Evolutionary conservation across 2,797 vertebrate species (phyloP).

Genomic region (Mormyrops attenuatus): DNA sequence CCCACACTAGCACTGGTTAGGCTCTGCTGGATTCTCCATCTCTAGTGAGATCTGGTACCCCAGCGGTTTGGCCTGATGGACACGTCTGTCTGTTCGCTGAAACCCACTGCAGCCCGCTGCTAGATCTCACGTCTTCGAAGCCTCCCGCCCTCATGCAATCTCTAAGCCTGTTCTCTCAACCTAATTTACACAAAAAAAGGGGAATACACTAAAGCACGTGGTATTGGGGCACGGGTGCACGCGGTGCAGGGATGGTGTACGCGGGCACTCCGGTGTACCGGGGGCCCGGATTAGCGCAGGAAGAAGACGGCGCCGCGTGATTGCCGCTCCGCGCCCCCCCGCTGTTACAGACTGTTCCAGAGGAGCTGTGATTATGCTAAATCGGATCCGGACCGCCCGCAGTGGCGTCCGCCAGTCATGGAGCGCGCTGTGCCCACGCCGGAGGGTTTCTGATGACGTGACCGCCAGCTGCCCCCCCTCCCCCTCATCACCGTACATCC

Average conservation of each 20-base stretch:
- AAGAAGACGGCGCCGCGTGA: background rate
- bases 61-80: background rate
- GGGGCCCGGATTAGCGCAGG: background rate
- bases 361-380: slow-evolving; percentile 20
- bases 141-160: background rate
- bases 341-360: background rate
- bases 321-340: background rate
- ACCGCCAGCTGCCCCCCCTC: background rate
- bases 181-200: background rate
- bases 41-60: background rate
- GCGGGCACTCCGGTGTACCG: background rate
- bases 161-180: background rate
- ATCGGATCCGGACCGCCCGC: background rate
- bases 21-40: too few relatives aligned
- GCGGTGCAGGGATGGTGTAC: background rate
- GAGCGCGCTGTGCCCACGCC: background rate
- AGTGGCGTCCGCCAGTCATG: background rate
- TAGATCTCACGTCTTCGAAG: background rate
- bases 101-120: background rate
- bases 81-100: background rate
- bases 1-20: background rate
- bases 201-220: background rate
- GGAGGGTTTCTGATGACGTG: background rate
- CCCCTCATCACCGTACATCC: background rate
- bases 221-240: background rate